Percentiles rank a stretch among this genome's conserved stretches.
Conservation (phyloP, 2,888 invertebrate genomes). For the Ommatoiulus sabulosus region DNA sequence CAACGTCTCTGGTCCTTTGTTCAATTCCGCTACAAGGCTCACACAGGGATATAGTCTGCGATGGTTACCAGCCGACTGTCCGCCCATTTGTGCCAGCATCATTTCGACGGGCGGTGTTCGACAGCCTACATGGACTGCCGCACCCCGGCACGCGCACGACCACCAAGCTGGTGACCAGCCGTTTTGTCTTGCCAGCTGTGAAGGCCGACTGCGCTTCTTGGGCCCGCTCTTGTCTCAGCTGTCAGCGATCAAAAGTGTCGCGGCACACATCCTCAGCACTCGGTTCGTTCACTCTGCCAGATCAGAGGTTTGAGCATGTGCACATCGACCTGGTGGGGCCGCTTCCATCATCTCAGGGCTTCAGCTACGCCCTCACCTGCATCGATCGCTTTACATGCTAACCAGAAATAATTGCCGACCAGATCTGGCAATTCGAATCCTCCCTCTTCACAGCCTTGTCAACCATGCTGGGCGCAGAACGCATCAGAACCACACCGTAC, state of each 20-base stretch:
- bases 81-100: not conserved
- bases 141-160: not conserved
- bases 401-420: no score
- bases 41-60: not conserved
- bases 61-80: not conserved
- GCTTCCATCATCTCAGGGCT: no score
- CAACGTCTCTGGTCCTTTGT: not conserved
- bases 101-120: no score
- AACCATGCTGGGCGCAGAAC: no score
- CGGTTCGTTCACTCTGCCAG: not conserved
- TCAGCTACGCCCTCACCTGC: no score
- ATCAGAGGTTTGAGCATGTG: not conserved
- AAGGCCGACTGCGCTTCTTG: not conserved
- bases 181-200: not conserved
- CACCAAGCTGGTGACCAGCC: not conserved
- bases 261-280: not conserved
- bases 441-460: no score
- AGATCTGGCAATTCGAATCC: no score
- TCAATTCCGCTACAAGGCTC: not conserved
- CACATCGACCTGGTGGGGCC: not conserved
- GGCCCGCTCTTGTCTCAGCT: not conserved
- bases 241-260: not conserved
- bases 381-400: no score
- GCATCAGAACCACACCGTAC: no score
- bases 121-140: not conserved